These are phyloP conservation scores for Plumapathes pennacea DNA, from an alignment of 92 coral and sea anemone genomes.

Conservation along the genomic window DNA sequence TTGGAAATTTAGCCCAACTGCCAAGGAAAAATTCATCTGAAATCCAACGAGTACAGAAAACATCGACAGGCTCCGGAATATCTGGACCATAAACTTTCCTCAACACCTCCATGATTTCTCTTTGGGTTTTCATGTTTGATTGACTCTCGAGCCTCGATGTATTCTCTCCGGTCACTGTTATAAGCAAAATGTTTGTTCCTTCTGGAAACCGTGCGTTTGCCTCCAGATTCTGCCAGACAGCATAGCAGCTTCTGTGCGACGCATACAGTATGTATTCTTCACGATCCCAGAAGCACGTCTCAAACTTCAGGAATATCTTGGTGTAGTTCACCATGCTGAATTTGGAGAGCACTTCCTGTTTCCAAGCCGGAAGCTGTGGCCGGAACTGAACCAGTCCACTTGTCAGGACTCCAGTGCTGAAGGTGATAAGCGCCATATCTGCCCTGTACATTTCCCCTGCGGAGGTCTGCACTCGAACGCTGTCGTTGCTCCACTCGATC, in stretches of 20 bases:
- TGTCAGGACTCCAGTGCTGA: conserved; percentile 63
- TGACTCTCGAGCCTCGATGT: conserved; percentile 53
- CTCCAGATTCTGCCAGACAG: conserved; percentile 62
- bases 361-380: conserved; percentile 49
- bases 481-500: conserved; percentile 30
- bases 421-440: conserved; percentile 43
- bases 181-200: conserved; percentile 54
- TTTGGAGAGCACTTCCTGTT: conserved; percentile 49
- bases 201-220: conserved; percentile 41
- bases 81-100: conserved; percentile 41
- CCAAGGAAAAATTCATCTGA: conserved; percentile 49
- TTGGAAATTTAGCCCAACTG: conserved; percentile 51
- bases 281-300: conserved; percentile 56
- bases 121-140: conserved; percentile 16
- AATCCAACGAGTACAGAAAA: conserved; percentile 46
- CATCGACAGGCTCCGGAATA: conserved; percentile 47
- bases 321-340: conserved; percentile 58
- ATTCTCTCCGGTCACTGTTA: conserved; percentile 62
- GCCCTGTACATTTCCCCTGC: conserved; percentile 40
- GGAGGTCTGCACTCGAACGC: conserved; percentile 27
- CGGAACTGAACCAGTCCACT: conserved; percentile 30
- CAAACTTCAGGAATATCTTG: conserved; percentile 64
- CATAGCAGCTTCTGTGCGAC: conserved; percentile 55
- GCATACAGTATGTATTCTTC: conserved; percentile 60
- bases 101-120: conserved; percentile 58